phyloP scores from a whole-genome alignment of 1,140 invertebrate species.

The Drosophila hydei region DNA sequence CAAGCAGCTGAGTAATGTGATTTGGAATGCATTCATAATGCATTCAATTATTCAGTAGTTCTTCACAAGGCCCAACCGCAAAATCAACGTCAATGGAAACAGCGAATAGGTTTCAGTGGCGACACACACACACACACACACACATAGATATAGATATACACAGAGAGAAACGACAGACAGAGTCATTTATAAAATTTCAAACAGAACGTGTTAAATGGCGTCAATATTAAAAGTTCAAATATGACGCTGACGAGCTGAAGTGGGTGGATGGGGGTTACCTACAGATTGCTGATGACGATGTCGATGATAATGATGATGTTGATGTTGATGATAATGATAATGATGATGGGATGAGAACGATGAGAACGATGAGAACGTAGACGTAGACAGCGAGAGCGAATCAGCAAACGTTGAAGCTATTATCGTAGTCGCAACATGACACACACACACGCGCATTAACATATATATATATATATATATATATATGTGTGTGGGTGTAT shows the following conservation, averaged over 20 bases:
- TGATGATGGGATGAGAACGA: conserved; percentile 91
- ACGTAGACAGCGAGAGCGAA: conserved; percentile 93
- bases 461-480: conserved; percentile 7
- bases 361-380: conserved; percentile 96
- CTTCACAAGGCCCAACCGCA: conserved; percentile 18
- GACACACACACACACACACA: neutral
- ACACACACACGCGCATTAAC: conserved; percentile 87
- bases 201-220: conserved; percentile 97
- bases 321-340: conserved; percentile 14
- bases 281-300: conserved; percentile 2
- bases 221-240: conserved; percentile 83
- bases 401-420: conserved; percentile 91
- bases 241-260: conserved; percentile 88
- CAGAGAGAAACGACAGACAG: conserved; percentile 40
- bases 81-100: conserved; percentile 27
- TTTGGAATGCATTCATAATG: conserved; percentile 37
- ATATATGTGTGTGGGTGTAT: too few species aligned
- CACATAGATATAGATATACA: neutral
- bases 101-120: neutral
- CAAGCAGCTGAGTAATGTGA: conserved; percentile 6
- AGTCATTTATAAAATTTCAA: conserved; percentile 86
- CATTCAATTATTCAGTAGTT: conserved; percentile 43
- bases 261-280: conserved; percentile 92
- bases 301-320: neutral
- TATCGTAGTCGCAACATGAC: conserved; percentile 92